Conservation (phyloP, 2,113 vertebrate genomes). For the Amazona guildingii region DNA sequence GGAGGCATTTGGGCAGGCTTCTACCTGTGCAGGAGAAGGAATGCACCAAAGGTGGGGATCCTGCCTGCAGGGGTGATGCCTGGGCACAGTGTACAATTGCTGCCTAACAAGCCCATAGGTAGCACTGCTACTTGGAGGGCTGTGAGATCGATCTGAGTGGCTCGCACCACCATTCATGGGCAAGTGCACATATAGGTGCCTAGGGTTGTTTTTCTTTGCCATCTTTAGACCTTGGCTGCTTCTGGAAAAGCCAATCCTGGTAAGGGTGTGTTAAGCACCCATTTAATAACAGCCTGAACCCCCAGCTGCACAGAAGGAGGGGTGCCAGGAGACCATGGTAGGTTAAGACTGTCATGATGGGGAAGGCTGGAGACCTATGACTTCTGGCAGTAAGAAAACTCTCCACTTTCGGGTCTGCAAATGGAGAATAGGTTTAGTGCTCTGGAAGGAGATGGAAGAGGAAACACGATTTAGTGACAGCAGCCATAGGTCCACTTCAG, state of each 20-base stretch:
- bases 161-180: background rate
- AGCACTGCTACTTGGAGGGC: background rate
- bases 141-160: background rate
- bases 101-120: background rate
- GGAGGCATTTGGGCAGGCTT: background rate
- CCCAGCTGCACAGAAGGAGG: background rate
- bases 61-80: background rate
- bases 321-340: background rate
- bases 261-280: background rate
- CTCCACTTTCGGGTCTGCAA: background rate
- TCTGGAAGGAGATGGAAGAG: background rate
- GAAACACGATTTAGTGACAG: background rate
- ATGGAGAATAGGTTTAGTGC: background rate
- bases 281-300: background rate
- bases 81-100: fast-evolving
- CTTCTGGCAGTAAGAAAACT: background rate
- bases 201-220: background rate
- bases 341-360: background rate
- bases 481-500: background rate
- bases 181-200: background rate
- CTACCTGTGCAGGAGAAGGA: background rate
- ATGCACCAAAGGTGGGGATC: fast-evolving
- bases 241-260: background rate
- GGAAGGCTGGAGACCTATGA: background rate
- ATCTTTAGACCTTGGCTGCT: background rate